Evolutionary conservation across 2,888 invertebrate genomes (phyloP).

Genomic region (Platynereis dumerilii): DNA sequence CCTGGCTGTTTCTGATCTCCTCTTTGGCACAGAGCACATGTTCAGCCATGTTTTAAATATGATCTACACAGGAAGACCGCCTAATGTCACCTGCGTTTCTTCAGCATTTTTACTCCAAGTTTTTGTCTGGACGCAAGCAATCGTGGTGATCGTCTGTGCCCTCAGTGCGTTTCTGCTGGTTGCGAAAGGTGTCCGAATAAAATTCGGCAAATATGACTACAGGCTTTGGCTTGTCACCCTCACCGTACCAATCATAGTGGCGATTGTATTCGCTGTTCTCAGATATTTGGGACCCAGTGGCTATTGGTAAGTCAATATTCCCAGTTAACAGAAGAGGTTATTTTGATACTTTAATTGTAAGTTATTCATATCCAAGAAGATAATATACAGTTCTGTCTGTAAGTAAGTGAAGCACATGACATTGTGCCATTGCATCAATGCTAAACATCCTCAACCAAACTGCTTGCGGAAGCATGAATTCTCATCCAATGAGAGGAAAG

Average conservation of each 20-base stretch:
- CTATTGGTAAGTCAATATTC: too few species aligned
- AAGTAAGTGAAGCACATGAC: too few species aligned
- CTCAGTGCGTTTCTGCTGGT: conserved; percentile 4
- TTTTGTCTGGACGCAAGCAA: not conserved
- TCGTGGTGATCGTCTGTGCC: not conserved
- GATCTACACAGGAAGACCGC: not conserved
- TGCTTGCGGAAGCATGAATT: too few species aligned
- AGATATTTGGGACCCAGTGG: too few species aligned
- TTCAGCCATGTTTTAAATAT: conserved; percentile 2
- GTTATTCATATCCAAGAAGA: too few species aligned
- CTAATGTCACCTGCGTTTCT: not conserved
- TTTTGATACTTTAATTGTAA: too few species aligned
- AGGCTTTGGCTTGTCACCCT: not conserved
- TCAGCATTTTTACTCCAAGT: not conserved
- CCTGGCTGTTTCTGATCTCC: not conserved
- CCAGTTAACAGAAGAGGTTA: too few species aligned
- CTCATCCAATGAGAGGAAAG: too few species aligned
- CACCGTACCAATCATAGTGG: not conserved
- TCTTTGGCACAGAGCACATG: not conserved
- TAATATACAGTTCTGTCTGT: too few species aligned
- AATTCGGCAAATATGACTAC: conserved; percentile 5
- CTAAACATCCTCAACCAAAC: too few species aligned
- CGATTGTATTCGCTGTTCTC: not conserved
- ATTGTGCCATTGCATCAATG: too few species aligned
- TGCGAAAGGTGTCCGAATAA: not conserved